These are phyloP conservation scores for Trogon surrucura DNA, from an alignment of 2,113 vertebrate genomes.

Conservation along the genomic window DNA sequence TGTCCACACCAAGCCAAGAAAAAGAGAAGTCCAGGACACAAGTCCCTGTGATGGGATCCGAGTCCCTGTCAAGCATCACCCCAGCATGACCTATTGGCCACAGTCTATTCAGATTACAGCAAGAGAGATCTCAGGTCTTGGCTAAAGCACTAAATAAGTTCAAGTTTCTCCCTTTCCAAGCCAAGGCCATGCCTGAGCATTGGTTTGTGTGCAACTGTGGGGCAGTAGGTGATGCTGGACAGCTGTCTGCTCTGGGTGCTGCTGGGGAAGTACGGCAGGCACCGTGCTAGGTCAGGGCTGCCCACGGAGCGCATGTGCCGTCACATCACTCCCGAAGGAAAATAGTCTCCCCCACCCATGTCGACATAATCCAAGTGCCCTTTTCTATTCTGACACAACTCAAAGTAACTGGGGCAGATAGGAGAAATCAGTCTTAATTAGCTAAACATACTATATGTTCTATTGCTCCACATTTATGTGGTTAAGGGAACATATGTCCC, in stretches of 20 bases:
- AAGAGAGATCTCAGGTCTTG: background rate
- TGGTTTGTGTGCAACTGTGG: accelerated
- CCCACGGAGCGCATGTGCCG: accelerated
- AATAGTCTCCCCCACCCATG: background rate
- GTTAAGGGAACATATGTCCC: constrained; percentile 51
- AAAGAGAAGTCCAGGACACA: background rate
- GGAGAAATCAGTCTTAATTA: constrained; percentile 48
- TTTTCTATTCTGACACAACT: background rate
- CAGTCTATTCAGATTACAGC: background rate
- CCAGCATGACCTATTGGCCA: background rate
- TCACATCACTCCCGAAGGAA: background rate
- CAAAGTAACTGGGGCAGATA: background rate
- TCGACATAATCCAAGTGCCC: background rate
- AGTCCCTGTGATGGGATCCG: background rate
- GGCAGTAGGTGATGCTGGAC: background rate
- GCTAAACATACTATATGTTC: background rate
- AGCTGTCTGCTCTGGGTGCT: background rate
- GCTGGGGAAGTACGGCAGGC: background rate
- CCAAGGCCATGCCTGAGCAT: background rate
- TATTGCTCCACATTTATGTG: constrained; percentile 9
- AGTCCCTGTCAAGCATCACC: background rate
- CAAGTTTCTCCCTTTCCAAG: background rate
- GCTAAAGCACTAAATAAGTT: background rate
- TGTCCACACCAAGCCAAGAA: background rate
- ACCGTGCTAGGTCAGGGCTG: background rate